phyloP scores from a whole-genome alignment of 2,113 vertebrate genomes.

The Psilopsiagon aurifrons region DNA sequence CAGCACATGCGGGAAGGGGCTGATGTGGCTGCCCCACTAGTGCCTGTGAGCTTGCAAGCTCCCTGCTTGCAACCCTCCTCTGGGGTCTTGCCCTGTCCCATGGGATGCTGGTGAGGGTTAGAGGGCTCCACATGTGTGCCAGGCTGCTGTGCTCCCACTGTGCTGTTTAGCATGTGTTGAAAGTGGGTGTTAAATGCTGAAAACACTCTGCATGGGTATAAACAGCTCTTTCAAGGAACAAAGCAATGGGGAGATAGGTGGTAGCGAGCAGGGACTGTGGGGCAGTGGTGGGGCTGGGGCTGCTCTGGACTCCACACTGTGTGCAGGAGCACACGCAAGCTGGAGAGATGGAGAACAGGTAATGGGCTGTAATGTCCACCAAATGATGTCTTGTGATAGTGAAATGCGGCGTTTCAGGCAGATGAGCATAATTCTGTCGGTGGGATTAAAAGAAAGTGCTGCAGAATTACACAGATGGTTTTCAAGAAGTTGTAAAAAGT shows the following conservation, averaged over 20 bases:
- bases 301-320: neutral
- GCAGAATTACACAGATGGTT: conserved; percentile 51
- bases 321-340: neutral
- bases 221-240: neutral
- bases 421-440: conserved; percentile 58
- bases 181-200: neutral
- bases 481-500: conserved; percentile 65
- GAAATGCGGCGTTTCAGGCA: conserved; percentile 39
- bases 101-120: accelerated
- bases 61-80: neutral
- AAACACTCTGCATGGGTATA: neutral
- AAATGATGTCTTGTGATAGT: conserved; percentile 65
- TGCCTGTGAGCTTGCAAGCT: neutral
- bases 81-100: neutral
- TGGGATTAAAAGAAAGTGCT: conserved; percentile 44
- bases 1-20: accelerated
- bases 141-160: accelerated
- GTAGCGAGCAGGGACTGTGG: neutral
- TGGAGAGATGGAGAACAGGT: neutral
- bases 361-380: conserved; percentile 61
- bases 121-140: accelerated
- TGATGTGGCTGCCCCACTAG: neutral
- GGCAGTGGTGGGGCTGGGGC: neutral
- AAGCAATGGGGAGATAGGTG: neutral
- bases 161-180: neutral